phyloP scores from a whole-genome alignment of 1,140 invertebrate genomes.

The Drosophila chauvacae region DNA sequence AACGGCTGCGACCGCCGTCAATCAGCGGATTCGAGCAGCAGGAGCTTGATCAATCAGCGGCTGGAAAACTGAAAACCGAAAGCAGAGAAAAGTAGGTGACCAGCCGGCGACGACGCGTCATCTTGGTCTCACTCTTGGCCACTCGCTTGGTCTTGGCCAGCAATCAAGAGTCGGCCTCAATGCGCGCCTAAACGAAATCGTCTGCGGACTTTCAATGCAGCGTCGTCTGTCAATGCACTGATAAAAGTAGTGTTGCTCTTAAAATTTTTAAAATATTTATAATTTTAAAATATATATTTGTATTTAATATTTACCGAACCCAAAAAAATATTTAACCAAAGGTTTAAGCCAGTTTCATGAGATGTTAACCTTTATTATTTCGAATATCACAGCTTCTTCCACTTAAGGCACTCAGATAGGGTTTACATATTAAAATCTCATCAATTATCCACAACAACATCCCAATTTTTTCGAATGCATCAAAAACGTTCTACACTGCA shows the following conservation, averaged over 20 bases:
- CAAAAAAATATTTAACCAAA: background rate
- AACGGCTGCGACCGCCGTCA: constrained; percentile 48
- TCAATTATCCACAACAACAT: background rate
- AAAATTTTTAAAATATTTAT: no score
- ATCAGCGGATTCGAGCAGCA: constrained; percentile 77
- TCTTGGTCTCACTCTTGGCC: constrained; percentile 35
- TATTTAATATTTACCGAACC: background rate
- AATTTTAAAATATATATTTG: background rate
- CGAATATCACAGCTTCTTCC: no score
- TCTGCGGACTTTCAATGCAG: constrained; percentile 74
- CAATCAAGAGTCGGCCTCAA: constrained; percentile 58
- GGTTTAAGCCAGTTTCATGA: background rate
- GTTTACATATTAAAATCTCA: no score
- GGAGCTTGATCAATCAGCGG: constrained; percentile 74
- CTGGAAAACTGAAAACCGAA: constrained; percentile 58
- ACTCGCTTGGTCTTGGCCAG: constrained; percentile 26
- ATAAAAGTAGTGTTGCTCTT: background rate
- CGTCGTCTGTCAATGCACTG: constrained; percentile 18
- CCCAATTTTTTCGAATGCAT: constrained; percentile 11
- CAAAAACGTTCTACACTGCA: constrained; percentile 71
- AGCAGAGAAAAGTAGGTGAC: constrained; percentile 81
- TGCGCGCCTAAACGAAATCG: constrained; percentile 72
- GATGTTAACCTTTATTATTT: no score
- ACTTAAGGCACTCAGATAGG: no score
- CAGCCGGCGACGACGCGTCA: constrained; percentile 43